Evolutionary conservation across 2,888 invertebrate species (phyloP).

Genomic region (Machimus rusticus): DNA sequence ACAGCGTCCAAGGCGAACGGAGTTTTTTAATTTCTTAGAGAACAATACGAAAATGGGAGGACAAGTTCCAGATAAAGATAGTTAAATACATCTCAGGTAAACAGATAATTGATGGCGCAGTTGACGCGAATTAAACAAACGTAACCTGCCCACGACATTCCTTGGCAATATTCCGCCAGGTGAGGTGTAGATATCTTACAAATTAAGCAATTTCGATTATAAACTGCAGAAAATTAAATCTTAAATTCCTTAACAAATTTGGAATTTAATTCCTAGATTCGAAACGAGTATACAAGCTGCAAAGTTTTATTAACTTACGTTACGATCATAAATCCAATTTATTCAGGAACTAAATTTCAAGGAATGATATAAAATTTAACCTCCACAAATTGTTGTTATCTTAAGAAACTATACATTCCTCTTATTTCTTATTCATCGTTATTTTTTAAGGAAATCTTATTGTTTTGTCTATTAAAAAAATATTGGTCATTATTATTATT

Average conservation of each 20-base stretch:
- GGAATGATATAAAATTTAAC: no score
- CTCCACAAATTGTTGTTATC: no score
- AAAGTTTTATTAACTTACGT: not conserved
- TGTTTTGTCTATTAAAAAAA: no score
- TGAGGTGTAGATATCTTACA: not conserved
- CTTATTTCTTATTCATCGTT: no score
- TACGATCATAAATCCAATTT: not conserved
- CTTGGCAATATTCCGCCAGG: not conserved
- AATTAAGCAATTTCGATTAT: not conserved
- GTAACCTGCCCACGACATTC: not conserved
- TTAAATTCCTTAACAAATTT: not conserved
- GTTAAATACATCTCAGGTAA: not conserved
- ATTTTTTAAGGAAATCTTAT: no score
- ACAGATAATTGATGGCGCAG: not conserved
- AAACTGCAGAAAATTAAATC: not conserved
- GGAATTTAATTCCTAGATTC: not conserved
- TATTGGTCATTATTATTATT: no score
- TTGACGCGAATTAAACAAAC: not conserved
- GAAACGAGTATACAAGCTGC: not conserved
- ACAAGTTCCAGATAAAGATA: not conserved
- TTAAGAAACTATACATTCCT: no score
- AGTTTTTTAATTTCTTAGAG: slow-evolving; percentile 1
- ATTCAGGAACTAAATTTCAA: not conserved
- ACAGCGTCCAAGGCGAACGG: not conserved
- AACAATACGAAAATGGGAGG: slow-evolving; percentile 1